Conservation (phyloP, 1,140 invertebrate species). For the Ceratosolen solmsi region DNA sequence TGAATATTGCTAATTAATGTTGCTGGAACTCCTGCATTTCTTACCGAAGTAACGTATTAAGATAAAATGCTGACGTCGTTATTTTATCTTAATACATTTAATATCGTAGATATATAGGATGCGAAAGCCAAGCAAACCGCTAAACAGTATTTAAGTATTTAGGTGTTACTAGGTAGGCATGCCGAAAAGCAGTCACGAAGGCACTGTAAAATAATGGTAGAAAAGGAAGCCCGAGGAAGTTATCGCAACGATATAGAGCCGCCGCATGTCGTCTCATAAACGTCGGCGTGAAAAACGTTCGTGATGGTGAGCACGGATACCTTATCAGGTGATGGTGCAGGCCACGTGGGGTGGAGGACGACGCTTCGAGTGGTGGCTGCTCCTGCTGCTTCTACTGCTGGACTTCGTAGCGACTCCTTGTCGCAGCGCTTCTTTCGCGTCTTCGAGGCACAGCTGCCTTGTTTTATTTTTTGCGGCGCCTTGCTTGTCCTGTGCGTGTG, state of each 20-base stretch:
- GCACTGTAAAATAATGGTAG: background rate
- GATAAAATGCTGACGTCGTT: no score
- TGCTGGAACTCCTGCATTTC: no score
- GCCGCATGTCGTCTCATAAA: background rate
- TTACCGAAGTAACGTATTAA: no score
- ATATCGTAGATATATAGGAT: no score
- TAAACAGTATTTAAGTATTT: no score
- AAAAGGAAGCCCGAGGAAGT: background rate
- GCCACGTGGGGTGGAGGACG: slow-evolving; percentile 69
- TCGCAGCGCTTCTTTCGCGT: background rate
- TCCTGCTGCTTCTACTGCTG: slow-evolving; percentile 27
- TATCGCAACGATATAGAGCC: background rate
- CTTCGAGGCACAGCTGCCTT: background rate
- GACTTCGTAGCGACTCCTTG: slow-evolving; percentile 42
- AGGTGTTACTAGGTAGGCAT: no score
- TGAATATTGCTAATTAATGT: no score
- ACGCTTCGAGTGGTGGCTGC: slow-evolving; percentile 60
- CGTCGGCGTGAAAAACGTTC: background rate
- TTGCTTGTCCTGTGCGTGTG: slow-evolving; percentile 14
- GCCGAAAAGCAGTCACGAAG: background rate
- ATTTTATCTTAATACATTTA: no score
- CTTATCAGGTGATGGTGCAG: slow-evolving; percentile 70
- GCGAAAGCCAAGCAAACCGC: no score
- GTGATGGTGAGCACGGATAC: slow-evolving; percentile 42
- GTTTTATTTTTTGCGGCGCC: background rate